phyloP scores from a whole-genome alignment of 2,888 invertebrate genomes.

The Sthenelais limicola region DNA sequence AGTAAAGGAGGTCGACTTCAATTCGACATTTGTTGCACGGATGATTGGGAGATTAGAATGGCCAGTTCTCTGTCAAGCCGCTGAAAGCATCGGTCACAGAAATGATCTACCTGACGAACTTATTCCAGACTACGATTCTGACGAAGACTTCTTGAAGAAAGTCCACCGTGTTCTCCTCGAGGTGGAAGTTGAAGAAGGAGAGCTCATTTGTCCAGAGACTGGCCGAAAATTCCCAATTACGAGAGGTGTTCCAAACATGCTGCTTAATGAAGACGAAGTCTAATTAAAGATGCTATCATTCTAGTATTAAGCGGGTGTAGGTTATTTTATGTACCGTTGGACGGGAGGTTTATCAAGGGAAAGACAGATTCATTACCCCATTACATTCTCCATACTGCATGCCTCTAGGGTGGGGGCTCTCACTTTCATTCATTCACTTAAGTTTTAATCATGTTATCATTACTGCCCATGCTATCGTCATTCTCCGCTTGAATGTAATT shows the following conservation, averaged over 20 bases:
- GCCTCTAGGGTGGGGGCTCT: too few species aligned
- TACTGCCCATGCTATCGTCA: too few species aligned
- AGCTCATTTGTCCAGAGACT: constrained; percentile 95
- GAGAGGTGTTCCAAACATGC: constrained; percentile 98
- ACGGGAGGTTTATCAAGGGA: too few species aligned
- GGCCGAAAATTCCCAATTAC: constrained; percentile 94
- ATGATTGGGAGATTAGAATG: constrained; percentile 95
- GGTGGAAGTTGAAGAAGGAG: constrained; percentile 81
- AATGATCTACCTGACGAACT: constrained; percentile 85
- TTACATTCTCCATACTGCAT: too few species aligned
- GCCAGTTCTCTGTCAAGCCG: constrained; percentile 87
- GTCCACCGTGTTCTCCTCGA: constrained; percentile 92
- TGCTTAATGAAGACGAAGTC: constrained; percentile 97
- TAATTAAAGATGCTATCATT: constrained; percentile 18
- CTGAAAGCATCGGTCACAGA: constrained; percentile 83
- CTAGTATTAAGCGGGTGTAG: too few species aligned
- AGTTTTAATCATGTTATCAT: too few species aligned
- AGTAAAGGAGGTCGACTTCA: constrained; percentile 86
- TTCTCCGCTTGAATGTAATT: too few species aligned
- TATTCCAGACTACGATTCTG: constrained; percentile 82
- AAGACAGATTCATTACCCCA: too few species aligned
- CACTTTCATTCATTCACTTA: too few species aligned
- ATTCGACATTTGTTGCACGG: constrained; percentile 89
- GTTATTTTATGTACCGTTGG: too few species aligned
- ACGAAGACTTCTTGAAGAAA: constrained; percentile 89